A percentile compares a stretch with the other conserved stretches of the same genome.
Conservation (phyloP, 2,797 vertebrate genomes). For the Macropodus opercularis region DNA sequence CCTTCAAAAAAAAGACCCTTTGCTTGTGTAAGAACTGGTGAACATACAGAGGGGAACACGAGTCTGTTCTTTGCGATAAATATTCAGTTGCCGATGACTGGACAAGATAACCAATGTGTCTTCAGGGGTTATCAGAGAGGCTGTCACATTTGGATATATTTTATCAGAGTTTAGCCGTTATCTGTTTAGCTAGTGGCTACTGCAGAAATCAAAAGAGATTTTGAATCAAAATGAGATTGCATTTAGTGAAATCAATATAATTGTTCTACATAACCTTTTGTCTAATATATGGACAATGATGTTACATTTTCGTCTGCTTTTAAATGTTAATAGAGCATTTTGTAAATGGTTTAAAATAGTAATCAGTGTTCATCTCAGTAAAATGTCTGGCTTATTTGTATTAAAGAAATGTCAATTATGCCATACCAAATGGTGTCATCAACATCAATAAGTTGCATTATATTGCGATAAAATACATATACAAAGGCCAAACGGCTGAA, state of each 20-base stretch:
- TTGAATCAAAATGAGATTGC: slow-evolving; percentile 78
- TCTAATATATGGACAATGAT: slow-evolving; percentile 67
- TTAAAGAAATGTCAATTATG: slow-evolving; percentile 82
- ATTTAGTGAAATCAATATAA: slow-evolving; percentile 80
- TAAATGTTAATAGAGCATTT: slow-evolving; percentile 86
- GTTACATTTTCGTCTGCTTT: slow-evolving; percentile 68
- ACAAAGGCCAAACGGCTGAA: slow-evolving; percentile 70
- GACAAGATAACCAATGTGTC: slow-evolving; percentile 81
- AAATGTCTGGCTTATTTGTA: slow-evolving; percentile 71
- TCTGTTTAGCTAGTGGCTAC: slow-evolving; percentile 82
- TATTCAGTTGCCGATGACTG: slow-evolving; percentile 85
- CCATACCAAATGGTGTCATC: slow-evolving; percentile 62
- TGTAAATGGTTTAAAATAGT: slow-evolving; percentile 72
- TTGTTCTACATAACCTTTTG: slow-evolving; percentile 78
- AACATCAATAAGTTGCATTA: slow-evolving; percentile 70
- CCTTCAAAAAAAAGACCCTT: slow-evolving; percentile 44
- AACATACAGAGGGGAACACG: slow-evolving; percentile 74
- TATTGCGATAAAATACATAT: slow-evolving; percentile 62
- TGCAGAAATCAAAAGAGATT: slow-evolving; percentile 76
- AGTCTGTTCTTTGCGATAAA: slow-evolving; percentile 84
- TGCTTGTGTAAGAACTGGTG: slow-evolving; percentile 71
- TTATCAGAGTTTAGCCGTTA: slow-evolving; percentile 86
- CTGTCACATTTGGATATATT: slow-evolving; percentile 86
- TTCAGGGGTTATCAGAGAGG: slow-evolving; percentile 83
- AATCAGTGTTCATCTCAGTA: slow-evolving; percentile 67